Percentiles rank a stretch among this genome's conserved stretches.
Conservation (phyloP, 2,888 invertebrate genomes). For the Drosophila affinis region DNA sequence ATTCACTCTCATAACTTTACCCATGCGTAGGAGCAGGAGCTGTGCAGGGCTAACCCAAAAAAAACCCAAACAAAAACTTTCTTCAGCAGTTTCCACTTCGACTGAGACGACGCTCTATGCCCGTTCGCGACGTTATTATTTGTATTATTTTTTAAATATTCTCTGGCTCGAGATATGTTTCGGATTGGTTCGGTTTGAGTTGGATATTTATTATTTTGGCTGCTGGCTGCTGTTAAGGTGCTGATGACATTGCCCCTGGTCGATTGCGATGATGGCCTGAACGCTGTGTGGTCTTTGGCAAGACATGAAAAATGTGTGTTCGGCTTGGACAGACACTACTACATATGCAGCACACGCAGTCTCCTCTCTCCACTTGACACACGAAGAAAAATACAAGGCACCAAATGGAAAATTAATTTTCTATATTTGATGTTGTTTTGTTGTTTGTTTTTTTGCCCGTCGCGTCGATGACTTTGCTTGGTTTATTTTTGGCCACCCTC, state of each 20-base stretch:
- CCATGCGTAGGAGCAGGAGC: slow-evolving; percentile 63
- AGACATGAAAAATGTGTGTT: slow-evolving; percentile 67
- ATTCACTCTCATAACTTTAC: slow-evolving; percentile 82
- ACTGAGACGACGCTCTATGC: slow-evolving; percentile 1
- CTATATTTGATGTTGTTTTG: slow-evolving; percentile 2
- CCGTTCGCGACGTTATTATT: slow-evolving; percentile 12
- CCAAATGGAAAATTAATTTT: slow-evolving; percentile 29
- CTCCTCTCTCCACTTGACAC: slow-evolving; percentile 12
- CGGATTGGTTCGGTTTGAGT: too few relatives aligned
- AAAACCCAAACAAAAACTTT: slow-evolving; percentile 24
- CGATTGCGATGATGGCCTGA: slow-evolving; percentile 10
- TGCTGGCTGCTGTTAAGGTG: slow-evolving; percentile 44
- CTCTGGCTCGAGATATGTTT: slow-evolving; percentile 1
- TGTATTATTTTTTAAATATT: slow-evolving; percentile 14
- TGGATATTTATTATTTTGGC: slow-evolving; percentile 6
- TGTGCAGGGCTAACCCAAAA: slow-evolving; percentile 16
- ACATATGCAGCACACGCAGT: slow-evolving; percentile 15
- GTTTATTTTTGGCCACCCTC: slow-evolving; percentile 27
- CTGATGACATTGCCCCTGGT: slow-evolving; percentile 60
- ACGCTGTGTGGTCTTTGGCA: slow-evolving; percentile 54
- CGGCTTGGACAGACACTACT: slow-evolving; percentile 21
- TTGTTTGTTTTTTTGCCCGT: not conserved
- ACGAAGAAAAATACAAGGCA: slow-evolving; percentile 18
- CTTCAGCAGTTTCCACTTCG: slow-evolving; percentile 23
- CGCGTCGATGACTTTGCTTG: slow-evolving; percentile 28